phyloP scores from a whole-genome alignment of 2,888 invertebrate species.

The Rhaphigaster nebulosa region DNA sequence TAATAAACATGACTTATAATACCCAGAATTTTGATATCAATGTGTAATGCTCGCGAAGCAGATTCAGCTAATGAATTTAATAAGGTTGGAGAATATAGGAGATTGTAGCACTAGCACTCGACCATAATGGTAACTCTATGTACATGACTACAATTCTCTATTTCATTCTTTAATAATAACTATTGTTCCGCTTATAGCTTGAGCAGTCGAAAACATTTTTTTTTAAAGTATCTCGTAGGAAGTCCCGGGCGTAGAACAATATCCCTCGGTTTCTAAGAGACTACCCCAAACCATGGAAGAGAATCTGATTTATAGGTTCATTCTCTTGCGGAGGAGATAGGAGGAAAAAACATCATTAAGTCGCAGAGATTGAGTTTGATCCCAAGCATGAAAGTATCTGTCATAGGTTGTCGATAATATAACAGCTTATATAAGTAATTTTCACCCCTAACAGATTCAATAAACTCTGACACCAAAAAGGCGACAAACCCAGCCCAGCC shows the following conservation, averaged over 20 bases:
- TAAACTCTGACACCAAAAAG: constrained; percentile 15
- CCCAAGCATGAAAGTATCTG: not conserved
- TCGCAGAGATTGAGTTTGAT: constrained; percentile 22
- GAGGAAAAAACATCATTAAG: constrained; percentile 16
- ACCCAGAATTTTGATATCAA: too few species aligned
- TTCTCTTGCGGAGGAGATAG: not conserved
- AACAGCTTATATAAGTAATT: constrained; percentile 24
- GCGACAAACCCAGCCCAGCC: not conserved
- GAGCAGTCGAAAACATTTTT: too few species aligned
- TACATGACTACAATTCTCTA: too few species aligned
- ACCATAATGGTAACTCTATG: too few species aligned
- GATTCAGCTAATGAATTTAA: too few species aligned
- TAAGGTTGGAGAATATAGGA: too few species aligned
- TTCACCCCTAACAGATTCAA: constrained; percentile 14
- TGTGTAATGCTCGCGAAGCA: too few species aligned
- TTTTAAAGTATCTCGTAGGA: not conserved
- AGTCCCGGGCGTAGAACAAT: not conserved
- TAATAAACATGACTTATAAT: too few species aligned
- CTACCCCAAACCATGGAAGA: not conserved
- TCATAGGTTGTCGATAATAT: constrained; percentile 8
- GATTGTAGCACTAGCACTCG: too few species aligned
- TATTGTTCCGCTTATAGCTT: too few species aligned
- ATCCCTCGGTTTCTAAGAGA: not conserved
- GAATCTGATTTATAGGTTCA: constrained; percentile 13
- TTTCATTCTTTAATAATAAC: too few species aligned